phyloP scores from a whole-genome alignment of 2,113 vertebrate genomes.

The Prochilodus magdalenae region DNA sequence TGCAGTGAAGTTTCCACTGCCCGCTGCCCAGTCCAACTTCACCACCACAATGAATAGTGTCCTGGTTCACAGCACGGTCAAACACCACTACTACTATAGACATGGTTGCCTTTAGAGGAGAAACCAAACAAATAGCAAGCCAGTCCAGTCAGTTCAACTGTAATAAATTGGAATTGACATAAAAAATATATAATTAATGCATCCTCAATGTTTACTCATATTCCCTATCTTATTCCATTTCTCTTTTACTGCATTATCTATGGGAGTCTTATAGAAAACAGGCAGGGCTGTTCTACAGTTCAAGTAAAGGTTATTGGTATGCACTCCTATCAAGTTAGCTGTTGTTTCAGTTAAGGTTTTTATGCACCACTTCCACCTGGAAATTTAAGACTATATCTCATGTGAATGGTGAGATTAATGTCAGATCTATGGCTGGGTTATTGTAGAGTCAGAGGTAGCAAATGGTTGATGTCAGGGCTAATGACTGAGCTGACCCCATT shows the following conservation, averaged over 20 bases:
- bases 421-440: constrained; percentile 26
- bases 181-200: no score
- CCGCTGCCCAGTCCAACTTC: no score
- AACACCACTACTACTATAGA: no score
- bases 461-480: constrained; percentile 49
- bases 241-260: neutral
- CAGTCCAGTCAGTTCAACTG: no score
- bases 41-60: no score
- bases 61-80: no score
- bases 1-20: no score
- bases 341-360: neutral
- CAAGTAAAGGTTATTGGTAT: constrained; percentile 13
- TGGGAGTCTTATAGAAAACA: neutral
- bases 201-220: neutral
- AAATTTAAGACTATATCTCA: constrained; percentile 13
- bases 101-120: no score
- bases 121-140: neutral
- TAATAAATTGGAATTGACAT: neutral
- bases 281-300: neutral
- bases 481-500: constrained; percentile 48
- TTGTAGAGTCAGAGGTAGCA: constrained; percentile 20
- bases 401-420: constrained; percentile 38
- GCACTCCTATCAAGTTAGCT: neutral
- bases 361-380: constrained; percentile 1
- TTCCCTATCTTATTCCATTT: neutral